Percentiles rank a stretch among this genome's conserved stretches.
phyloP scores from a whole-genome alignment of 2,888 invertebrate species.

The Dusona sp. region DNA sequence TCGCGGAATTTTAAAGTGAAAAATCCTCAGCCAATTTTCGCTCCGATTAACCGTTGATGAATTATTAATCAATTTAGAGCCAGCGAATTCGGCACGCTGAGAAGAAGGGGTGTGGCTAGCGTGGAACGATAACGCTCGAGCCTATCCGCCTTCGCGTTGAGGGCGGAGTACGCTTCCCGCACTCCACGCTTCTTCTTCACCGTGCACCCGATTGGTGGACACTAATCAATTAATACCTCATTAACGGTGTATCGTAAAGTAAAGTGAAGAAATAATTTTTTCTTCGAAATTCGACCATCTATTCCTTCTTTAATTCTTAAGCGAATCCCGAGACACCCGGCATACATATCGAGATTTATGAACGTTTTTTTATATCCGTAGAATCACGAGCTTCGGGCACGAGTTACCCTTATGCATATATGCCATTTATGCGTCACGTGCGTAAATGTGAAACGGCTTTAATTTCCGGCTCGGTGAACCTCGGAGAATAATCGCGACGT shows the following conservation, averaged over 20 bases:
- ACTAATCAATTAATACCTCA: neutral
- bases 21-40: neutral
- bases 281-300: neutral
- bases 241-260: neutral
- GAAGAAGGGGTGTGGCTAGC: neutral
- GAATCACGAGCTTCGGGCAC: conserved; percentile 33
- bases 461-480: conserved; percentile 64
- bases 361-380: neutral
- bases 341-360: conserved; percentile 11
- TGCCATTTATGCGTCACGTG: conserved; percentile 17
- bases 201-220: neutral
- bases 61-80: neutral
- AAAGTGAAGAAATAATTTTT: neutral
- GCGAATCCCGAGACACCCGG: neutral
- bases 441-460: conserved; percentile 58
- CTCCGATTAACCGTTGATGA: neutral
- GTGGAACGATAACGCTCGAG: neutral
- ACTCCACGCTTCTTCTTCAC: neutral
- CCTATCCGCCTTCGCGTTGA: neutral
- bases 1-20: neutral
- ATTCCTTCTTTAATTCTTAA: neutral
- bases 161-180: neutral
- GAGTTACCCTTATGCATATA: conserved; percentile 16
- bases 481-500: conserved; percentile 50
- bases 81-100: neutral